Percentiles rank a stretch among this genome's conserved stretches.
Conservation (phyloP, 2,797 vertebrate species). For the Petrocephalus schoutedeni region DNA sequence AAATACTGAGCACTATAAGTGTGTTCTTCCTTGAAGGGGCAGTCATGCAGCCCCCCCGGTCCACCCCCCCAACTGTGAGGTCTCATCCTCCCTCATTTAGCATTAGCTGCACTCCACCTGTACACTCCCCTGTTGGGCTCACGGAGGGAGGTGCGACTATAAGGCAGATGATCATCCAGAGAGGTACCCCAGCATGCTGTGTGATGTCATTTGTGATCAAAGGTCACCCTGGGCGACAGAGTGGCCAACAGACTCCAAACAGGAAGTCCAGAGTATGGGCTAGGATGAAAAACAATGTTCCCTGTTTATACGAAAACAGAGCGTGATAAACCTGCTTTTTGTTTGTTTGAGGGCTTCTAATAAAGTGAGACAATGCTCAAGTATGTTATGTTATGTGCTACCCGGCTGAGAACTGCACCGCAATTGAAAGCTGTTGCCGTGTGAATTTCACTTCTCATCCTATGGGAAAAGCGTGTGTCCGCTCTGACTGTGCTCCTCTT, state of each 20-base stretch:
- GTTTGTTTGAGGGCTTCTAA: not conserved
- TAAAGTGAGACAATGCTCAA: not conserved
- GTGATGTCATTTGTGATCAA: not conserved
- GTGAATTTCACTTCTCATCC: not conserved
- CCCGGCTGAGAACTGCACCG: not conserved
- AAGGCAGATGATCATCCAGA: not conserved
- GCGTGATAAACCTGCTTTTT: not conserved
- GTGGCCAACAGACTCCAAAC: not conserved
- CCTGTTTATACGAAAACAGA: not conserved
- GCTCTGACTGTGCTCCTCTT: not conserved
- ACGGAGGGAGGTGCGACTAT: too few relatives aligned
- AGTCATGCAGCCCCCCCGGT: not conserved
- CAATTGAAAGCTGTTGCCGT: not conserved
- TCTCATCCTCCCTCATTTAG: not conserved
- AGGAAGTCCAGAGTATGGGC: not conserved
- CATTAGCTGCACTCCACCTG: not conserved
- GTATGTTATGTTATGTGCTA: not conserved
- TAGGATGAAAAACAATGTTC: not conserved
- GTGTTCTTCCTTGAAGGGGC: not conserved
- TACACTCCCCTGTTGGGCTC: not conserved
- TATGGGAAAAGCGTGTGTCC: not conserved
- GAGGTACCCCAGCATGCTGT: not conserved
- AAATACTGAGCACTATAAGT: not conserved
- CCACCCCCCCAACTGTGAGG: not conserved
- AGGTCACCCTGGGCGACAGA: not conserved